Evolutionary conservation across 2,113 vertebrate genomes (phyloP).

Genomic region (Coracopsis vasa): DNA sequence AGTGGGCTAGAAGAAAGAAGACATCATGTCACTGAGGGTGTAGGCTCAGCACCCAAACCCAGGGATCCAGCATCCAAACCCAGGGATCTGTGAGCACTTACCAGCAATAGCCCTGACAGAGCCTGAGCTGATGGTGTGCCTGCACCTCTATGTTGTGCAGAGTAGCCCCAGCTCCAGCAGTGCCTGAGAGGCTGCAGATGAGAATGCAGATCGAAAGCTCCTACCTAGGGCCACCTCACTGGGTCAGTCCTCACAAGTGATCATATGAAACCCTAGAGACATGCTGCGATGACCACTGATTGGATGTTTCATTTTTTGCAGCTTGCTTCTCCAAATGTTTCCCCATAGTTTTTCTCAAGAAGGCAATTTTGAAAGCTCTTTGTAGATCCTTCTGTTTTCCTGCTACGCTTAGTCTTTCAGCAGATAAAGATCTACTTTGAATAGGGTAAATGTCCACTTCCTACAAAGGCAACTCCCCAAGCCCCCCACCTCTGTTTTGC

Average conservation of each 20-base stretch:
- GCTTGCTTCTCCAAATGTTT: background rate
- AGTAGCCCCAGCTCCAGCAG: background rate
- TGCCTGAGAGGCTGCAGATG: background rate
- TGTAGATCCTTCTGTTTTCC: background rate
- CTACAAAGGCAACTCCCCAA: background rate
- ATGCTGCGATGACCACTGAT: background rate
- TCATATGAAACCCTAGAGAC: background rate
- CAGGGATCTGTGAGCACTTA: background rate
- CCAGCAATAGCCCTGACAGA: background rate
- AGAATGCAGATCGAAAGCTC: background rate
- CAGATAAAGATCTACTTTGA: background rate
- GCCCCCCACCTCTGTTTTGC: background rate
- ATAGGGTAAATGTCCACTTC: background rate
- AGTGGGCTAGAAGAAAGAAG: background rate
- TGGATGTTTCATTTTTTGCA: background rate
- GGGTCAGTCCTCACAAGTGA: background rate
- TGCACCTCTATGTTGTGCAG: background rate
- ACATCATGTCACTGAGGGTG: fast-evolving
- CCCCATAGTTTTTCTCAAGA: background rate
- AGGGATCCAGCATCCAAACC: fast-evolving
- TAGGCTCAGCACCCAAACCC: background rate
- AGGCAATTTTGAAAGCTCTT: background rate
- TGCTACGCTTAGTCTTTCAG: background rate
- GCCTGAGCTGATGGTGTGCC: background rate
- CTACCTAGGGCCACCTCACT: background rate